phyloP scores from a whole-genome alignment of 2,113 vertebrate species.

The Brachirus orientalis region DNA sequence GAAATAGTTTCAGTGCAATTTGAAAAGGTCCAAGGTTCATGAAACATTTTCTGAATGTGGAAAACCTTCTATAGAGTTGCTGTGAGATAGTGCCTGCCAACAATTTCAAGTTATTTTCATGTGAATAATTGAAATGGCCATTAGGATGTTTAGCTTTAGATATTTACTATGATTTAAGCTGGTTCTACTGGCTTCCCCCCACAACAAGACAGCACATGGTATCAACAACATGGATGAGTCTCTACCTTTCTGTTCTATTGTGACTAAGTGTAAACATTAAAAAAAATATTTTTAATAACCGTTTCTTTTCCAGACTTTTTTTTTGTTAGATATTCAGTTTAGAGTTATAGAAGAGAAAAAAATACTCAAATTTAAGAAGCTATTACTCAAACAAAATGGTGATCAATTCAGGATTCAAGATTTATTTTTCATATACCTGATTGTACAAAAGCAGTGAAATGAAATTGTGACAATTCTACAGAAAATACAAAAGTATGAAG shows the following conservation, averaged over 20 bases:
- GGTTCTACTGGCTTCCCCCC: background rate
- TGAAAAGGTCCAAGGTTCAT: conserved; percentile 15
- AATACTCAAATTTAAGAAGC: too few species aligned
- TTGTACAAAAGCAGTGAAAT: too few species aligned
- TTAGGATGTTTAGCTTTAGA: too few species aligned
- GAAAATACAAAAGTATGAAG: too few species aligned
- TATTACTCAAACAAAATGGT: too few species aligned
- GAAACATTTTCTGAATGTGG: conserved; percentile 27
- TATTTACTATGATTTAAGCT: background rate
- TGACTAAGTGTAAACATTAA: conserved; percentile 57
- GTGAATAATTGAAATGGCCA: too few species aligned
- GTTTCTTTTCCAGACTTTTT: conserved; percentile 20
- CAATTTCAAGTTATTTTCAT: background rate
- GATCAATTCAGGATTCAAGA: too few species aligned
- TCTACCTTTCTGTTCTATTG: conserved; percentile 37
- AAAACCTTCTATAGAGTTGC: conserved; percentile 24
- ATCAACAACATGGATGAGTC: conserved; percentile 12
- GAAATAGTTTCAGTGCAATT: background rate
- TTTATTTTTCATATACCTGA: too few species aligned
- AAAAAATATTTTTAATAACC: conserved; percentile 64
- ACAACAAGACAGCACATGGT: conserved; percentile 22
- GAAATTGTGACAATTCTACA: too few species aligned
- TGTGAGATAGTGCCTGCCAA: background rate
- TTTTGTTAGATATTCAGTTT: too few species aligned
- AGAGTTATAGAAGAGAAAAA: too few species aligned